Evolutionary conservation across 1,140 invertebrate genomes (phyloP).

Genomic region (Drosophila ficusphila): DNA sequence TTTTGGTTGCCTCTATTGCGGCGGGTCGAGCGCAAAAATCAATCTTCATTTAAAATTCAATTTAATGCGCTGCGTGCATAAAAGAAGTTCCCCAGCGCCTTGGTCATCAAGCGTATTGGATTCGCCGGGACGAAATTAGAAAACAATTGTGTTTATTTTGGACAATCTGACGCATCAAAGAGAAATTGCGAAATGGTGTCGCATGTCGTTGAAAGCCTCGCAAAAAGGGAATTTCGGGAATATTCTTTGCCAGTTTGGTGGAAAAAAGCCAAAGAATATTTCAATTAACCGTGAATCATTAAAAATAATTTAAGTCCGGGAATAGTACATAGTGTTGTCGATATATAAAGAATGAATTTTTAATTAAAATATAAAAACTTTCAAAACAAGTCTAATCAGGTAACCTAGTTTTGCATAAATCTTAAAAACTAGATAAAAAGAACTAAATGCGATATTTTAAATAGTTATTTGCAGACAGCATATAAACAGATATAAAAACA

Average conservation of each 20-base stretch:
- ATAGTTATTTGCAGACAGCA: no score
- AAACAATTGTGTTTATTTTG: slow-evolving; percentile 35
- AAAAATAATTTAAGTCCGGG: no score
- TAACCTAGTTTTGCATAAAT: no score
- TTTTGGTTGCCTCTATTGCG: slow-evolving; percentile 5
- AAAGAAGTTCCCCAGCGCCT: slow-evolving; percentile 40
- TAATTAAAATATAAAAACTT: no score
- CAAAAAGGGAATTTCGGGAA: not conserved
- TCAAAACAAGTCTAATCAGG: no score
- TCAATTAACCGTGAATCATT: not conserved
- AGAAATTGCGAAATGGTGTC: slow-evolving; percentile 36
- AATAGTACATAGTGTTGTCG: no score
- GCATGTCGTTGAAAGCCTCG: slow-evolving; percentile 15
- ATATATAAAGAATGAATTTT: no score
- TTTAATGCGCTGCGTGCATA: slow-evolving; percentile 68
- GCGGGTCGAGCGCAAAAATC: slow-evolving; percentile 63
- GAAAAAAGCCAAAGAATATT: not conserved
- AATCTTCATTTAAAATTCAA: slow-evolving; percentile 82
- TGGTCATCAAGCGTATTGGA: slow-evolving; percentile 55
- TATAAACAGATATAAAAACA: no score
- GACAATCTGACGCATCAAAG: slow-evolving; percentile 48
- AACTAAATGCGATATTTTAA: no score
- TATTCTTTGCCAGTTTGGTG: slow-evolving; percentile 7
- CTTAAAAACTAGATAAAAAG: no score
- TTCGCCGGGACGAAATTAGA: slow-evolving; percentile 45